These are phyloP conservation scores for Psephotus haematonotus DNA, from an alignment of 2,113 vertebrate species.

Conservation along the genomic window DNA sequence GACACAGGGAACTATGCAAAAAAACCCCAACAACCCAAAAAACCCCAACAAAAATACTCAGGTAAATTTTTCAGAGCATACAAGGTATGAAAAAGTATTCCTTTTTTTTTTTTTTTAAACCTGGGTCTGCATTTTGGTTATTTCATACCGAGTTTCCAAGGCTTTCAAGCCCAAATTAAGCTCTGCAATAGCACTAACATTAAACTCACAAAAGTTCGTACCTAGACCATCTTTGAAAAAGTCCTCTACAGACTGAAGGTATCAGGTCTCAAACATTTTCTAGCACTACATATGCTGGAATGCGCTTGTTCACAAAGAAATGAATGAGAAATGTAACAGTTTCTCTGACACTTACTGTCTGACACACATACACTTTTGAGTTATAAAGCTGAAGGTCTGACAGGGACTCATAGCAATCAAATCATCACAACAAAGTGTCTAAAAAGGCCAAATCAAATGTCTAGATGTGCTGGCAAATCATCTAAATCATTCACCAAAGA, in stretches of 20 bases:
- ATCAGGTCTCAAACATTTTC: background rate
- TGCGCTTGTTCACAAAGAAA: background rate
- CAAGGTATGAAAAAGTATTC: background rate
- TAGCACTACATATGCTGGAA: background rate
- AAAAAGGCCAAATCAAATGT: slow-evolving; percentile 1
- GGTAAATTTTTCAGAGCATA: background rate
- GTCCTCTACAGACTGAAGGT: background rate
- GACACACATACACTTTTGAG: background rate
- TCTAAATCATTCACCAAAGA: background rate
- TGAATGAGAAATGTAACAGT: background rate
- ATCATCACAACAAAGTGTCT: background rate
- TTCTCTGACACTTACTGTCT: background rate
- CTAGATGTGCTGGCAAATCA: background rate
- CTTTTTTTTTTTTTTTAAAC: background rate
- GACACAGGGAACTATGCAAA: background rate
- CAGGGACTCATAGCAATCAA: background rate
- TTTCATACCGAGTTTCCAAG: background rate
- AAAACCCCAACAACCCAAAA: background rate
- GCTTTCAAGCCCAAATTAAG: background rate
- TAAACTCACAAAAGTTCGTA: background rate
- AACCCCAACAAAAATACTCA: background rate
- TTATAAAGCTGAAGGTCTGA: background rate
- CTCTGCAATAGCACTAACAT: background rate
- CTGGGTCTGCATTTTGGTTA: background rate
- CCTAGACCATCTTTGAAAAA: background rate